Conservation (phyloP, 2,113 vertebrate genomes). For the Falcunculus frontatus region DNA sequence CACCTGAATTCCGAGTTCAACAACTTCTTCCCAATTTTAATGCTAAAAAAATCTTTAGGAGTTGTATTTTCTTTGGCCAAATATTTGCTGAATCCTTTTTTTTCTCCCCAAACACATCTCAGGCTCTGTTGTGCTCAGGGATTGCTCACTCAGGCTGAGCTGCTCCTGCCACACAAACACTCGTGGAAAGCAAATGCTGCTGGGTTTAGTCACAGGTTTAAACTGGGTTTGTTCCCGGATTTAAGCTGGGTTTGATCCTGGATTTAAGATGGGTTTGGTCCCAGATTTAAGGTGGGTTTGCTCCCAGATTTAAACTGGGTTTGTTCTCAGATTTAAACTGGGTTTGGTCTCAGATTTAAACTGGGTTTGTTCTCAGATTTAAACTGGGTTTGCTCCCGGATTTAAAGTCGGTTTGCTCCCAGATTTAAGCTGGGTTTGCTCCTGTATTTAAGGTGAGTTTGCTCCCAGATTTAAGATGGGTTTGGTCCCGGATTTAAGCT, state of each 20-base stretch:
- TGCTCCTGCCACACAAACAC: background rate
- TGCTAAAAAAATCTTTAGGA: background rate
- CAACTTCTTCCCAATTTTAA: background rate
- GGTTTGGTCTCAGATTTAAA: rapidly evolving
- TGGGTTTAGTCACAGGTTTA: background rate
- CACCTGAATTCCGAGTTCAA: background rate
- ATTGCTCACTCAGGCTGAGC: background rate
- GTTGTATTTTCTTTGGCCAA: background rate
- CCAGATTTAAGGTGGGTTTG: background rate
- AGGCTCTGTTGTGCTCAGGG: background rate
- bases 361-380: rapidly evolving
- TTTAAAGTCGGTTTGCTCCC: rapidly evolving
- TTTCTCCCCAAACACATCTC: background rate
- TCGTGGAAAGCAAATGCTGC: background rate
- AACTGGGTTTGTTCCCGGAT: rapidly evolving
- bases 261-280: background rate
- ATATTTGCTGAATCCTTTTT: background rate
- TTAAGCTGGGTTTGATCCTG: rapidly evolving
- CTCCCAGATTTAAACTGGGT: rapidly evolving
- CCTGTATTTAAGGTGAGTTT: background rate
- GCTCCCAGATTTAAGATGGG: background rate
- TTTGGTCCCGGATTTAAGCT: background rate
- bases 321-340: rapidly evolving
- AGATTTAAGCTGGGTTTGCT: rapidly evolving
- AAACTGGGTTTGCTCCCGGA: rapidly evolving